Evolutionary conservation across 2,113 vertebrate species (phyloP).

Genomic region (Sebastes schlegelii): DNA sequence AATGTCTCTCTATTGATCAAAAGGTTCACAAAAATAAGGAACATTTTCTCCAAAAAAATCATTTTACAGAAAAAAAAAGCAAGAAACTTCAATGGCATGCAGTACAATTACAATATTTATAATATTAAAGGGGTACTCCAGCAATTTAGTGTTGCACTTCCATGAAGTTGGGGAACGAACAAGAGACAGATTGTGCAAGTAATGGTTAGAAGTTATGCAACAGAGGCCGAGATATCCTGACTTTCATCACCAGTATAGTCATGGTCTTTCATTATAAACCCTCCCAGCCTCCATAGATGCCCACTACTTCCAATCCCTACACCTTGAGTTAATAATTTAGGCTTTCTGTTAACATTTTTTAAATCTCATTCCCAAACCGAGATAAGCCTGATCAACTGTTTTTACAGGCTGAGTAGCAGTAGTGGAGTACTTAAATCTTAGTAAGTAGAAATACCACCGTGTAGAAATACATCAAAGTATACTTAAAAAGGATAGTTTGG

Average conservation of each 20-base stretch:
- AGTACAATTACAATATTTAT: background rate
- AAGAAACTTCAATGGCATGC: background rate
- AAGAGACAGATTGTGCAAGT: background rate
- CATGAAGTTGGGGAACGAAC: background rate
- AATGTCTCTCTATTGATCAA: background rate
- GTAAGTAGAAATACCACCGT: background rate
- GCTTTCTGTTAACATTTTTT: background rate
- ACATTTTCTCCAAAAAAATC: background rate
- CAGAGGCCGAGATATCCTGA: background rate
- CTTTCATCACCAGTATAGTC: background rate
- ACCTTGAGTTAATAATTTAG: background rate
- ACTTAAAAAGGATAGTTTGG: background rate
- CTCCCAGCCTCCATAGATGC: background rate
- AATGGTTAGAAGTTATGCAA: background rate
- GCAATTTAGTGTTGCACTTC: background rate
- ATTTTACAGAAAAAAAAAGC: background rate
- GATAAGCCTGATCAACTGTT: background rate
- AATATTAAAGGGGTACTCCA: background rate
- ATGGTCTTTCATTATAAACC: too few species aligned
- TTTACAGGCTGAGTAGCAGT: background rate
- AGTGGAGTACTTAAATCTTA: background rate
- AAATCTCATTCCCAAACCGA: background rate
- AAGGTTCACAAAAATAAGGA: too few species aligned
- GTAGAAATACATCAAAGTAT: background rate
- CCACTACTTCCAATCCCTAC: background rate